phyloP scores from a whole-genome alignment of 35 echinoderm and acorn worm species.

The Hemicentrotus pulcherrimus region DNA sequence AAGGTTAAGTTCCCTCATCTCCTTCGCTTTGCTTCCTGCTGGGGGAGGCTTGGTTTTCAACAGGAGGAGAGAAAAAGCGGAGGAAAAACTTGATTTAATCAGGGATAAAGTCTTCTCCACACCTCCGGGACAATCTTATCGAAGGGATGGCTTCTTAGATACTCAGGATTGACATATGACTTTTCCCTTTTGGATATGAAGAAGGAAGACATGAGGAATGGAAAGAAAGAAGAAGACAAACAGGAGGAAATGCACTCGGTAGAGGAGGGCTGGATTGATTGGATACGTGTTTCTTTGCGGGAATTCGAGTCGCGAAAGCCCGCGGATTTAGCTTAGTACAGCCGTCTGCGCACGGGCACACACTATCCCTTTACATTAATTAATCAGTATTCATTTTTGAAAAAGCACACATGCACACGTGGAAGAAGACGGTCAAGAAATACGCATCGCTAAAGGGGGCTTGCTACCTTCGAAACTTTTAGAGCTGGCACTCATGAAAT shows the following conservation, averaged over 20 bases:
- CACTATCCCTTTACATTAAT: conserved; percentile 53
- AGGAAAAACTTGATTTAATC: conserved; percentile 44
- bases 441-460: conserved; percentile 2
- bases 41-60: not conserved
- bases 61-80: not conserved
- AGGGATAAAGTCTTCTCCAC: conserved; percentile 17
- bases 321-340: conserved; percentile 2
- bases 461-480: not conserved
- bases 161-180: conserved; percentile 29
- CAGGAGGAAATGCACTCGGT: conserved; percentile 15
- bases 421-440: not conserved
- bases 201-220: conserved; percentile 6
- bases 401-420: conserved; percentile 42
- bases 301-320: conserved; percentile 38
- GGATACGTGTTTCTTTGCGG: conserved; percentile 32
- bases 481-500: not conserved
- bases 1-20: not conserved
- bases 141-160: conserved; percentile 5
- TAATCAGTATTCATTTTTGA: conserved; percentile 54
- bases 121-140: conserved; percentile 36
- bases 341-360: not conserved
- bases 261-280: conserved; percentile 23
- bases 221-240: not conserved
- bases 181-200: conserved; percentile 18
- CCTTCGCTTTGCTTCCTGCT: not conserved